phyloP scores from a whole-genome alignment of 2,888 invertebrate genomes.

The Epinotia nisella region DNA sequence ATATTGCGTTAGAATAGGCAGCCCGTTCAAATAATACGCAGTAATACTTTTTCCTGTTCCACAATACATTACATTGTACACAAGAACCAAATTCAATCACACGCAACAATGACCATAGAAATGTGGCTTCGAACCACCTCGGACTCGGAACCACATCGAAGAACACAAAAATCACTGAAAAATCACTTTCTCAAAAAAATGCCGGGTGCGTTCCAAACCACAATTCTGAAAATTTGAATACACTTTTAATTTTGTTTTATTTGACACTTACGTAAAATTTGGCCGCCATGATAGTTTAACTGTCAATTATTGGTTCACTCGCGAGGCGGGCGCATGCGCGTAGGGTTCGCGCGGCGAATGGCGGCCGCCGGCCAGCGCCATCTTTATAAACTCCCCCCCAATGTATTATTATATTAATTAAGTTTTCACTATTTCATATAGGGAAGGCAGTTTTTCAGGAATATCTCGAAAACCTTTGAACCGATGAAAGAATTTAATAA shows the following conservation, averaged over 20 bases:
- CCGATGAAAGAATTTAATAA: no score
- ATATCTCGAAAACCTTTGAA: no score
- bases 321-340: conserved; percentile 77
- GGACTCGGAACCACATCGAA: conserved; percentile 51
- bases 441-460: no score
- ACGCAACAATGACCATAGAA: conserved; percentile 70
- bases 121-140: conserved; percentile 77
- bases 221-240: conserved; percentile 53
- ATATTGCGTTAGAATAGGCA: conserved; percentile 14
- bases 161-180: conserved; percentile 49
- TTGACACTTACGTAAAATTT: conserved; percentile 83
- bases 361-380: conserved; percentile 59
- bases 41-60: conserved; percentile 34
- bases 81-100: conserved; percentile 53
- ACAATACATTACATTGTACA: conserved; percentile 46
- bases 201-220: conserved; percentile 76
- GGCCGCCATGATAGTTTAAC: conserved; percentile 79
- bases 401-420: conserved; percentile 80
- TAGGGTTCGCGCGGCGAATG: conserved; percentile 79
- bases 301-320: conserved; percentile 74
- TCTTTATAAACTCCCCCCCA: conserved; percentile 81
- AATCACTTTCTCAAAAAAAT: conserved; percentile 51
- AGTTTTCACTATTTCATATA: conserved; percentile 82
- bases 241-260: conserved; percentile 64
- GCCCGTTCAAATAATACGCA: conserved; percentile 1